Evolutionary conservation across 2,888 invertebrate species (phyloP).

Genomic region (Platycheirus rosarum): DNA sequence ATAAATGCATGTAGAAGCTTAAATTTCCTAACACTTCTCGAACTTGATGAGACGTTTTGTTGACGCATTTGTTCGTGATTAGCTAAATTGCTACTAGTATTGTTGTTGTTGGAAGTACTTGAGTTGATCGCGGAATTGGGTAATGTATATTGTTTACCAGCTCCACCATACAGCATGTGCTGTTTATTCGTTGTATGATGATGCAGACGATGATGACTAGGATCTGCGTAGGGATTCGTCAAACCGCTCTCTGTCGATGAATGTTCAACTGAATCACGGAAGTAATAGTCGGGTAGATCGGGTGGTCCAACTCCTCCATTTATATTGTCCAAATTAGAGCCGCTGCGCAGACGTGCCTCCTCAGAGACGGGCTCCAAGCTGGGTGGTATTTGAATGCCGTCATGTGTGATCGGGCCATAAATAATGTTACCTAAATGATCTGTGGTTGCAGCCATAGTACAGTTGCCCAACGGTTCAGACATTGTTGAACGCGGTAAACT

Average conservation of each 20-base stretch:
- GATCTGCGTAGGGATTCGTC: constrained; percentile 79
- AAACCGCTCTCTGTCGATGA: constrained; percentile 91
- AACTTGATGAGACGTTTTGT: constrained; percentile 78
- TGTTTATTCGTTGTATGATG: constrained; percentile 76
- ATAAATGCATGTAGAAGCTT: constrained; percentile 89
- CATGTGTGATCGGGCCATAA: constrained; percentile 85
- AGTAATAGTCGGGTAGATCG: constrained; percentile 86
- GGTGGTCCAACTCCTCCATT: constrained; percentile 74
- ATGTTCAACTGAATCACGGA: constrained; percentile 90
- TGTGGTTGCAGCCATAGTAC: constrained; percentile 79
- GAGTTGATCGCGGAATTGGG: constrained; percentile 78
- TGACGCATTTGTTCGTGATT: constrained; percentile 62
- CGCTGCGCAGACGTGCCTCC: constrained; percentile 83
- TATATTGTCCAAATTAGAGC: constrained; percentile 78
- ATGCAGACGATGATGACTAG: constrained; percentile 73
- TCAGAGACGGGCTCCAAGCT: constrained; percentile 88
- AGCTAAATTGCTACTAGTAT: constrained; percentile 49
- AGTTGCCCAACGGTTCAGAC: constrained; percentile 86
- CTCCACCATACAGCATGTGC: constrained; percentile 77
- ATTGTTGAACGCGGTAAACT: constrained; percentile 93
- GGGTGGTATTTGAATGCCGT: constrained; percentile 74
- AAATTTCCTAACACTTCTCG: constrained; percentile 84
- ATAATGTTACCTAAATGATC: constrained; percentile 81
- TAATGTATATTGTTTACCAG: constrained; percentile 76
- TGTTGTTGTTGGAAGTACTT: constrained; percentile 75